Base-by-base conservation (phyloP, 1,140 invertebrate genomes). In the Samia ricini region DNA sequence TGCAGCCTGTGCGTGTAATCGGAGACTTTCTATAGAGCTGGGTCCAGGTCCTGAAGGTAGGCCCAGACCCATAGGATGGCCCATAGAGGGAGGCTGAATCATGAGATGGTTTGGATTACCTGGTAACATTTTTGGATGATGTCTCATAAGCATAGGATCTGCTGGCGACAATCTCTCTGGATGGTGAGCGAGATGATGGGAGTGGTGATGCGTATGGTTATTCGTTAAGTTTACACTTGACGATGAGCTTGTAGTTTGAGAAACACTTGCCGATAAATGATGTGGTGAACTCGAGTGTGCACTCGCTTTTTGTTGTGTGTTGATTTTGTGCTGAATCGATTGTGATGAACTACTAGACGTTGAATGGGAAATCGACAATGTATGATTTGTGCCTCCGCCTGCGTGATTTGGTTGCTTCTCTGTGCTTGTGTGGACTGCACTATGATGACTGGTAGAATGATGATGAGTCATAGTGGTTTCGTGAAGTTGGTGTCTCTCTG, bases 41-140 rank as follows among this genome's bases (percentile, higher is more conserved):
- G 92, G 88, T 68, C 92, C 83, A 59, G 92, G 66, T 65, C 92
- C 65, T 68, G 90, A 81, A 77, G 92, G 81, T 82, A 93, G 57
- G 65, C 92, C 79, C 82, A 93, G 63, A 71, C 91, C 79, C 82
- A 91, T 87, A 22, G 89, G 91, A 69, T 91, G 89, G 29, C 92
- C 92, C 87, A 92, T 90, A 29, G 91, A 91, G 19, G 92, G 92
- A 3, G 92, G 92, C 75, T 92, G 92, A 57, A 93, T 93, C 91
- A 94, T 94, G 57, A 94, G 85, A 81, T 94, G 93, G 83, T 93
- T 93, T 52, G 93, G 90, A 86, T 93, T 94, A 48, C 91, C 91
- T 8, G 91, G 91, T 21, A 92, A 81, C 78, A 92, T 84, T 76
- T 91, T 91, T 50, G 91, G 91, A 72, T 92, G 91, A 82, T 90